Conservation (phyloP, 2,888 invertebrate species). For the Synanthedon tipuliformis region DNA sequence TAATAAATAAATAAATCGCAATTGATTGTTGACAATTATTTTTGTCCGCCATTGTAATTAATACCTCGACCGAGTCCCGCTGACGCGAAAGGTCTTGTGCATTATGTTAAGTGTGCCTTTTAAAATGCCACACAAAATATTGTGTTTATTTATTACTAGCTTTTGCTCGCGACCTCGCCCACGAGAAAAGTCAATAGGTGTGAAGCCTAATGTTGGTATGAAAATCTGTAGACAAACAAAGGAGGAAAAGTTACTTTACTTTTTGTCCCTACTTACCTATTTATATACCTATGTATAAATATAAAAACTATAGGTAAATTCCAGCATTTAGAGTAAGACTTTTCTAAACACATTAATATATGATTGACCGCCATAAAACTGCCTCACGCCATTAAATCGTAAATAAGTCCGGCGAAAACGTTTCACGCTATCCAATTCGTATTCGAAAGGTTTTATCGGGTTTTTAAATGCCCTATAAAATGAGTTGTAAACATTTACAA, state of each 20-base stretch:
- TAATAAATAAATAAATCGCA: too few species aligned
- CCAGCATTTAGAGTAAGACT: background rate
- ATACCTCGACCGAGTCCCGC: slow-evolving; percentile 6
- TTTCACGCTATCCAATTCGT: slow-evolving; percentile 16
- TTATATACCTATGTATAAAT: too few species aligned
- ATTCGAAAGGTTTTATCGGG: slow-evolving; percentile 22
- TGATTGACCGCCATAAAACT: slow-evolving; percentile 3
- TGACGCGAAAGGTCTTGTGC: slow-evolving; percentile 17
- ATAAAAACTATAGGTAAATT: too few species aligned
- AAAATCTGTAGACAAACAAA: too few species aligned
- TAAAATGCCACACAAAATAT: slow-evolving; percentile 16
- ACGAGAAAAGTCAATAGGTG: too few species aligned
- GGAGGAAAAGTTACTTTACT: too few species aligned
- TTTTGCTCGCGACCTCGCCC: background rate
- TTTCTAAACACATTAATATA: slow-evolving; percentile 2
- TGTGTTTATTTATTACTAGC: slow-evolving; percentile 2
- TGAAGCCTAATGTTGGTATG: too few species aligned
- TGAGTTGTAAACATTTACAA: slow-evolving; percentile 25
- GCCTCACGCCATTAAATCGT: slow-evolving; percentile 7
- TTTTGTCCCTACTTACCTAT: too few species aligned
- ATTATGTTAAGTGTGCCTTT: slow-evolving; percentile 17
- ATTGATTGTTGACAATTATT: background rate
- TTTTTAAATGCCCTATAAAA: slow-evolving; percentile 30
- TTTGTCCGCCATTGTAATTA: slow-evolving; percentile 11
- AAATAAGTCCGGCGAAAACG: slow-evolving; percentile 8